Conservation (phyloP, 2,113 vertebrate species). For the Brienomyrus longianalis region DNA sequence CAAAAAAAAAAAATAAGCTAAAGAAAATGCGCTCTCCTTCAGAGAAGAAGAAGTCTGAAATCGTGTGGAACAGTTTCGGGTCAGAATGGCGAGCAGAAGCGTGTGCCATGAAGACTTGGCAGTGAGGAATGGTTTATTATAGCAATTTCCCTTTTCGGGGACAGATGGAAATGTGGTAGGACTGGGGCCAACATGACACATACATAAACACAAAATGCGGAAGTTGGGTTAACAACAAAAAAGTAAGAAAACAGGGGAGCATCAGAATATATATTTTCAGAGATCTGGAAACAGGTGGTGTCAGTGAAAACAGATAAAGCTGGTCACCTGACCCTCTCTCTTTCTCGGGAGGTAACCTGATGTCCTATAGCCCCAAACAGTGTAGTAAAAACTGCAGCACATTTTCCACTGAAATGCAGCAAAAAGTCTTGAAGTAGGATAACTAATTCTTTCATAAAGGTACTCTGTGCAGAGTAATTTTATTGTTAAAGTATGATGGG, state of each 20-base stretch:
- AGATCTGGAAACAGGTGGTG: not conserved
- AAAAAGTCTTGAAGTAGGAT: conserved; percentile 6
- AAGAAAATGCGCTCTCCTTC: not conserved
- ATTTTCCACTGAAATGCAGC: not conserved
- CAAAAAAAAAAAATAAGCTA: not conserved
- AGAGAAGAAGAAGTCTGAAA: not conserved
- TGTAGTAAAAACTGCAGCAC: not conserved
- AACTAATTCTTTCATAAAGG: not conserved
- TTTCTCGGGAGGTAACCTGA: not conserved
- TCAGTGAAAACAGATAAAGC: not conserved
- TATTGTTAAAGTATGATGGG: not conserved
- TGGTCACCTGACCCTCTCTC: not conserved
- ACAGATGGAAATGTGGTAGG: not conserved
- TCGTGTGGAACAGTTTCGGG: not conserved
- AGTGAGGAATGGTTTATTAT: not conserved
- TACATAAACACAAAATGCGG: not conserved
- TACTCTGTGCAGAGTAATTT: conserved; percentile 15
- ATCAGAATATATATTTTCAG: not conserved
- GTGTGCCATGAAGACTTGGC: not conserved
- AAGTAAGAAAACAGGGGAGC: not conserved
- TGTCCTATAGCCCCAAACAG: not conserved
- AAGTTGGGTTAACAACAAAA: not conserved
- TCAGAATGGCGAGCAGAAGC: not conserved
- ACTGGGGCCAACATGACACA: not conserved
- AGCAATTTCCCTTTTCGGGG: not conserved